Percentiles rank a stretch among this genome's conserved stretches.
Evolutionary conservation across 2,113 vertebrate species (phyloP).

Genomic region (Takifugu bimaculatus): DNA sequence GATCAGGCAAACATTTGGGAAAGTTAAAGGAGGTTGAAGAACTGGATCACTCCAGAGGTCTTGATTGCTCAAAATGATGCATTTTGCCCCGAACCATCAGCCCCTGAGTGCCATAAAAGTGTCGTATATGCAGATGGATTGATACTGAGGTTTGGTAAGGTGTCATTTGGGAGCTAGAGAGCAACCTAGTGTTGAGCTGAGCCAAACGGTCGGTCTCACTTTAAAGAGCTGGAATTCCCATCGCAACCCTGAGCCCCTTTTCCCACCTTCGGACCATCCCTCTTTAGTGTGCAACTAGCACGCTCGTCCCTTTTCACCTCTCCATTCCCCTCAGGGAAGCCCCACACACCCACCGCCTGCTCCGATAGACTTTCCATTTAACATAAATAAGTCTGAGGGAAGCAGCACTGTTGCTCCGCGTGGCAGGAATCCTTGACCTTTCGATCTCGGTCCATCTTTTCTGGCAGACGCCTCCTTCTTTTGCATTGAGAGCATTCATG

Average conservation of each 20-base stretch:
- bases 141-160: too few relatives aligned
- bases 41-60: too few relatives aligned
- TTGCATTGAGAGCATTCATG: conserved; percentile 38
- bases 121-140: too few relatives aligned
- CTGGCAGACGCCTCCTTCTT: conserved; percentile 38
- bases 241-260: neutral
- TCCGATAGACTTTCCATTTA: conserved; percentile 39
- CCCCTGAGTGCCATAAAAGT: too few relatives aligned
- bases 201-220: too few relatives aligned
- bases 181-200: too few relatives aligned
- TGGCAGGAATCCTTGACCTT: conserved; percentile 54
- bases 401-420: conserved; percentile 40
- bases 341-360: conserved; percentile 10
- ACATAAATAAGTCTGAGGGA: conserved; percentile 30
- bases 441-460: conserved; percentile 28
- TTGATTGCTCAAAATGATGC: too few relatives aligned
- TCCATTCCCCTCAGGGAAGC: conserved; percentile 5
- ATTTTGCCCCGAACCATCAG: too few relatives aligned
- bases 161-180: too few relatives aligned
- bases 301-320: conserved; percentile 9
- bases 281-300: neutral
- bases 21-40: too few relatives aligned
- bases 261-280: conserved; percentile 3
- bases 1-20: too few relatives aligned
- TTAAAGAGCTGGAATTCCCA: too few relatives aligned